A percentile compares a stretch with the other conserved stretches of the same genome.
Conservation (phyloP, 1,140 invertebrate genomes). For the Bombus polaris region DNA sequence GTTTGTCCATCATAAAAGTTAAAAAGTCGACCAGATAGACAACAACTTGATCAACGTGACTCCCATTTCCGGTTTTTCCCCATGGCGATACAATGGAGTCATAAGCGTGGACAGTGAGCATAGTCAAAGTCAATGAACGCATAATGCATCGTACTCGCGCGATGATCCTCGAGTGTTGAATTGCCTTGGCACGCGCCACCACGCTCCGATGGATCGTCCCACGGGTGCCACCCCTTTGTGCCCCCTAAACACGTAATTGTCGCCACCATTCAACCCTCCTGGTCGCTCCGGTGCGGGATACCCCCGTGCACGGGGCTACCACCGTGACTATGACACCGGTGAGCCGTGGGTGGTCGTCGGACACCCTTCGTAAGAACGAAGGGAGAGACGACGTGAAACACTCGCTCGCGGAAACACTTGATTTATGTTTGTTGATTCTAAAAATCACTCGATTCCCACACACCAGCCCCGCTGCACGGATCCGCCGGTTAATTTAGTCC, state of each 20-base stretch:
- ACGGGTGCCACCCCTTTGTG: constrained; percentile 74
- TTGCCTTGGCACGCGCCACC: constrained; percentile 73
- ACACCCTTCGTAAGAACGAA: neutral
- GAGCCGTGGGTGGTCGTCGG: constrained; percentile 58
- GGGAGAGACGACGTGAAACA: constrained; percentile 23
- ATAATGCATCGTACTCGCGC: constrained; percentile 49
- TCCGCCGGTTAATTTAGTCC: constrained; percentile 68
- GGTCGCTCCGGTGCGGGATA: neutral
- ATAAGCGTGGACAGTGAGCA: constrained; percentile 28
- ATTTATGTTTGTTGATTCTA: constrained; percentile 77
- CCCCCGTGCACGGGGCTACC: constrained; percentile 30
- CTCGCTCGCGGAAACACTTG: constrained; percentile 64
- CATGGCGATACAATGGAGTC: constrained; percentile 39
- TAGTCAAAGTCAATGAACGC: constrained; percentile 16
- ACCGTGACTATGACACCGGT: constrained; percentile 53
- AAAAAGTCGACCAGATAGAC: neutral
- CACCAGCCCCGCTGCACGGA: constrained; percentile 21
- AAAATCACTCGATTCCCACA: constrained; percentile 76
- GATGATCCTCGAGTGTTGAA: constrained; percentile 67
- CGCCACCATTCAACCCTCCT: constrained; percentile 61
- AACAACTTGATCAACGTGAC: constrained; percentile 19
- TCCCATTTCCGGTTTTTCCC: constrained; percentile 34
- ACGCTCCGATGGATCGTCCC: constrained; percentile 71
- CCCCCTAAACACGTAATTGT: constrained; percentile 78
- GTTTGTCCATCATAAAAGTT: too few species aligned